Conservation (phyloP, 2,888 invertebrate genomes). For the Rhagium mordax region DNA sequence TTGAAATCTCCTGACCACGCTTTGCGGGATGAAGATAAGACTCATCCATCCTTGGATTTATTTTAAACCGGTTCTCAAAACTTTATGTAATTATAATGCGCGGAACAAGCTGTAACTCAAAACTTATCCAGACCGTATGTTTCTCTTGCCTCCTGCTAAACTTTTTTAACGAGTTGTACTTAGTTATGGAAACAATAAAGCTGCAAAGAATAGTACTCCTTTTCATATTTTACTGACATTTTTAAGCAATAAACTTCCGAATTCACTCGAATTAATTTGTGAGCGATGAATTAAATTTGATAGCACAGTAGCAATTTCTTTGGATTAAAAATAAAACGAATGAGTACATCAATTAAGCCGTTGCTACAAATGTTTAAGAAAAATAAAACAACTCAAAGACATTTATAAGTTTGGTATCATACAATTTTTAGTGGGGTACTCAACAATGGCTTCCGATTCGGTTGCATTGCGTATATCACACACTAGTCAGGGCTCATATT, state of each 20-base stretch:
- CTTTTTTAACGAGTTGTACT: background rate
- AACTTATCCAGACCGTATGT: background rate
- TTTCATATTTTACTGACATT: background rate
- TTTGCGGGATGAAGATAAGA: background rate
- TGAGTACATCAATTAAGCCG: no score
- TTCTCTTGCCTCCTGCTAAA: background rate
- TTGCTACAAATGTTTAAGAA: no score
- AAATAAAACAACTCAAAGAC: no score
- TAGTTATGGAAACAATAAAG: background rate
- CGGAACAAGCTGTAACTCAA: background rate
- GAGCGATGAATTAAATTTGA: no score
- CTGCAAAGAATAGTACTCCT: background rate
- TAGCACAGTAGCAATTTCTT: no score
- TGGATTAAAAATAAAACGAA: no score
- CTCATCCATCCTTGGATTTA: background rate
- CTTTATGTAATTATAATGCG: background rate
- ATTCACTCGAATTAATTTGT: no score
- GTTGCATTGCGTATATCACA: background rate
- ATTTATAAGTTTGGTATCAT: no score
- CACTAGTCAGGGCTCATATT: conserved; percentile 3
- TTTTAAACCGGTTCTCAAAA: background rate
- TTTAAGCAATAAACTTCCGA: background rate
- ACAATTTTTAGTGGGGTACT: background rate
- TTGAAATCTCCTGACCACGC: no score
- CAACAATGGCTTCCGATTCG: no score